phyloP scores from a whole-genome alignment of 2,888 invertebrate genomes.

The Drosophila macrothrix region DNA sequence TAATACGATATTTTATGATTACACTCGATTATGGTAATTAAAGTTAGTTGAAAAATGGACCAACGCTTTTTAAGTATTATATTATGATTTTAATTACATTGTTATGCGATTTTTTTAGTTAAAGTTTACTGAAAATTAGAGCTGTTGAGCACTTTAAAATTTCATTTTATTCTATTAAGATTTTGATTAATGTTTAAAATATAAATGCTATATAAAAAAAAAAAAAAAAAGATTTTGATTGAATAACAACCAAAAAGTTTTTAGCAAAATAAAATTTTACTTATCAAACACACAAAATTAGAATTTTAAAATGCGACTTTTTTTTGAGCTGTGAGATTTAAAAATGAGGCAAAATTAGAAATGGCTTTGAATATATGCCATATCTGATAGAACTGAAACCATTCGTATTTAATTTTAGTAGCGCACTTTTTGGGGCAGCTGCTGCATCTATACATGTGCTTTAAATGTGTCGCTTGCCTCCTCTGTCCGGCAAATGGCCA shows the following conservation, averaged over 20 bases:
- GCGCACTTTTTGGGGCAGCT: constrained; percentile 36
- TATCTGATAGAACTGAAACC: constrained; percentile 19
- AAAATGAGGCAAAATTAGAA: background rate
- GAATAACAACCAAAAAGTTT: background rate
- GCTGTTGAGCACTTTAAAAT: background rate
- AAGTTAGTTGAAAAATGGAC: background rate
- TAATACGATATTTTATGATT: too few species aligned
- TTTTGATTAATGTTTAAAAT: too few species aligned
- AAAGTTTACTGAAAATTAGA: background rate
- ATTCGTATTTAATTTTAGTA: constrained; percentile 43
- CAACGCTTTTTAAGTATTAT: background rate
- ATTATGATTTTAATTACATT: background rate
- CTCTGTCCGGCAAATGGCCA: background rate
- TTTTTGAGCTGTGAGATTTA: background rate
- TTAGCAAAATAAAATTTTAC: background rate
- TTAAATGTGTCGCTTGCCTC: constrained; percentile 29
- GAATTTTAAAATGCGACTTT: background rate
- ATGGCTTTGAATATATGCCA: constrained; percentile 12
- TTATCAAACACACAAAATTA: background rate
- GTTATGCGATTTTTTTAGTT: background rate
- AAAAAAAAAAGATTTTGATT: too few species aligned
- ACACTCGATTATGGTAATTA: background rate
- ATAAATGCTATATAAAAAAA: too few species aligned
- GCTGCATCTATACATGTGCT: constrained; percentile 25
- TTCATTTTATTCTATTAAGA: background rate